Evolutionary conservation across 2,797 vertebrate species (phyloP), one percentile per base, ranked within the genome.

Genomic region (Clarias fuscus): DNA sequence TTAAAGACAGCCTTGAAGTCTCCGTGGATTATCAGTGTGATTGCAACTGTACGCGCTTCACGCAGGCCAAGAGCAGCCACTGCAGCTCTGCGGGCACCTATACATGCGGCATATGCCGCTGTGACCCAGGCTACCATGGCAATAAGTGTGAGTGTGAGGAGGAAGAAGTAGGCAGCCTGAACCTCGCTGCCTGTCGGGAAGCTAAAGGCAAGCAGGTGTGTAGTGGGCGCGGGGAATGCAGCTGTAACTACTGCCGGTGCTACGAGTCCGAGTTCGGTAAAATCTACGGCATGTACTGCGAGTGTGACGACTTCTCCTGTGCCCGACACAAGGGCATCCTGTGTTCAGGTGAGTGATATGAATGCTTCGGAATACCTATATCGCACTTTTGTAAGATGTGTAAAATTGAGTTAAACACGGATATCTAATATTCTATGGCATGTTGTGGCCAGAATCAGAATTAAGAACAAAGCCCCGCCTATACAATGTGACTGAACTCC

Each of bases 261-360:
- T 97, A 96, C 0, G 96, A 98, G 92, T 99, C 98, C 0, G 98
- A 99, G 93, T 99, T 99, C 0, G 98, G 98, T n/a, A 97, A 97
- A 93, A 98, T 99, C 92, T 99, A 99, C 0, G 98, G 98, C n/a
- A 92, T 95, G 84, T 99, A 96, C 97, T 99, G 98, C 58, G 97
- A 99, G 92, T 99, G 98, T 0, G 98, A 99, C 6, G 97, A 98
- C 95, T 99, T 99, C 94, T 98, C 98, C 90, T 99, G 98, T 0
- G 96, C 98, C 85, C 93, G 98, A n/a, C 98, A 98, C 93, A 98
- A 97, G 91, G 98, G 98, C 17, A 86, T 97, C 88, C 97, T 99
- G 84, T 99, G 98, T 95, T 99, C 98, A 95, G 98, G 98, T 98
- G 93, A 92, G 96, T 65, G 22, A 24, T 68, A 5, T 72, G 17